Evolutionary conservation across 2,113 vertebrate species (phyloP), one percentile per base, ranked within the genome.

Genomic region (Carollia perspicillata): DNA sequence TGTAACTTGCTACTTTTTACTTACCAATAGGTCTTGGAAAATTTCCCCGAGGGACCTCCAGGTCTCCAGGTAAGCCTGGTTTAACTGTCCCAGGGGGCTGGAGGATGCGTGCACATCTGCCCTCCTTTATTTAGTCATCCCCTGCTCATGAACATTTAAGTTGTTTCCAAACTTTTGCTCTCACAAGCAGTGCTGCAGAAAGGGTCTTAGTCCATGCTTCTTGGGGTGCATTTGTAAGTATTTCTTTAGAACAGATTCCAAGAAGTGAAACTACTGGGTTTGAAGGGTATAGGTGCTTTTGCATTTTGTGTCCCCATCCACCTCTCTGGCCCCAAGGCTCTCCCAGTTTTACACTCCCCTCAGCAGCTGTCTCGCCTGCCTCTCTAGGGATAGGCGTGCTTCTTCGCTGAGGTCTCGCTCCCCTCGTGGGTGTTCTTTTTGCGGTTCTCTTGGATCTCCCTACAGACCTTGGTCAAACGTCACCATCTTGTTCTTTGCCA

Each of bases 21-120:
- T 63, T 95, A 86, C 35, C 30, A 92, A 30, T 49, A 68, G 55
- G 35, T 95, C 66, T 66, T 72, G n/a, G 77, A 94, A 90, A 84
- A 11, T 84, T 85, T 37, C 9, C 95, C 65, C 37, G 33, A 49
- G 80, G 63, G 75, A 28, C 44, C 35, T 35, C n/a, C 91, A 72
- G 71, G 77, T 84, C 79, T 94, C 93, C 37, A n/a, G n/a, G 74
- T 79, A 37, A 60, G n/a, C 17, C 44, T 5, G 2, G 55, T 55
- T 89, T 88, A 93, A 78, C 6, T 51, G 53, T 40, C 75, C 22
- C 23, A 35, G 68, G 69, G 68, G 71, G 72, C 16, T 6, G 18
- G 9, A 20, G 16, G 47, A 47, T 51, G n/a, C 40, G 33, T 55
- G 44, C 2, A 1, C n/a, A 71, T 51, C 17, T 44, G 20, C n/a